Evolutionary conservation across 2,797 vertebrate species (phyloP).

Genomic region (Betta splendens): DNA sequence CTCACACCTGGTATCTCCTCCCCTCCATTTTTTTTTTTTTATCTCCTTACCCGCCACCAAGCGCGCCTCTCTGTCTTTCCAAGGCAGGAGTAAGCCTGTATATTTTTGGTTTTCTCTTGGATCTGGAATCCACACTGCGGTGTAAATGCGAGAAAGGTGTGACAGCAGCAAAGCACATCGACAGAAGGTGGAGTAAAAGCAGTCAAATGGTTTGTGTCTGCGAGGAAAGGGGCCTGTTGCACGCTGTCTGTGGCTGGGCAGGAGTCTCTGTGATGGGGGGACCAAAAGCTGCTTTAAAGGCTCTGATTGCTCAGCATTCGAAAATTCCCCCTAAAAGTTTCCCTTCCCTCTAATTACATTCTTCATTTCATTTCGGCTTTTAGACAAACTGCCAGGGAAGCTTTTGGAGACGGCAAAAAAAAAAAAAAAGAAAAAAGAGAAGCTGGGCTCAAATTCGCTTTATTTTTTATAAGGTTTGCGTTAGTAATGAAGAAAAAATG

Average conservation of each 20-base stretch:
- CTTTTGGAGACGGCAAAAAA: conserved; percentile 65
- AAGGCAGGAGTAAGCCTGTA: conserved; percentile 44
- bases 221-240: conserved; percentile 43
- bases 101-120: conserved; percentile 61
- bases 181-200: conserved; percentile 57
- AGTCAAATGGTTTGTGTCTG: conserved; percentile 41
- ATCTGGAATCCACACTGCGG: conserved; percentile 56
- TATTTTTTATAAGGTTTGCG: conserved; percentile 73
- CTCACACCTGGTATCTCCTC: conserved; percentile 59
- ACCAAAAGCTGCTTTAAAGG: conserved; percentile 74
- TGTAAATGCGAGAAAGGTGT: conserved; percentile 63
- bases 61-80: conserved; percentile 42
- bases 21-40: conserved; percentile 40
- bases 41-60: conserved; percentile 33
- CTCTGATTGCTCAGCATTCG: conserved; percentile 76
- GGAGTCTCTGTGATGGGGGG: conserved; percentile 69
- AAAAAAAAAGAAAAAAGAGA: conserved; percentile 35
- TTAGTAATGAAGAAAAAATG: conserved; percentile 78
- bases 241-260: conserved; percentile 69
- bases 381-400: conserved; percentile 75
- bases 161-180: conserved; percentile 58
- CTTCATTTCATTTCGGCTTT: conserved; percentile 78
- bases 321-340: conserved; percentile 77
- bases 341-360: conserved; percentile 79
- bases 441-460: conserved; percentile 72